Conservation (phyloP, 2,113 vertebrate species). For the Ginglymostoma cirratum region DNA sequence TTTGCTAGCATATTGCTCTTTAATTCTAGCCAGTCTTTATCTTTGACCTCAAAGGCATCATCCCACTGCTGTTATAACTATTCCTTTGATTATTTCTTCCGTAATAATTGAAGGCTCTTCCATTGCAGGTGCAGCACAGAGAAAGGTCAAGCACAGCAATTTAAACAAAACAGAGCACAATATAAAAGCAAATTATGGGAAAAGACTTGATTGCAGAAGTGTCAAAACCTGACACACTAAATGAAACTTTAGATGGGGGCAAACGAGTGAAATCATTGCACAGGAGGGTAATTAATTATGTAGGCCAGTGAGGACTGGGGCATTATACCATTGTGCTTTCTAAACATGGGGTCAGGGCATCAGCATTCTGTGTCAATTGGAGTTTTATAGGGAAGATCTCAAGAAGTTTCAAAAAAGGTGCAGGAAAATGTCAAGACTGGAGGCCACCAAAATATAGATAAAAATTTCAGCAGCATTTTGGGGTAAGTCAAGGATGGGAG, state of each 20-base stretch:
- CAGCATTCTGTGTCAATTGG: not conserved
- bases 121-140: not conserved
- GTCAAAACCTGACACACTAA: not conserved
- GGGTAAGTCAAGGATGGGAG: not conserved
- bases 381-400: not conserved
- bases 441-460: not conserved
- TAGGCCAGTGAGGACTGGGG: not conserved
- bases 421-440: too few species aligned
- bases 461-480: not conserved
- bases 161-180: not conserved
- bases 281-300: not conserved
- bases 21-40: not conserved
- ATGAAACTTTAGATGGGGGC: not conserved
- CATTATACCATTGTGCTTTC: not conserved
- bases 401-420: not conserved
- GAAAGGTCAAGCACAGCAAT: not conserved
- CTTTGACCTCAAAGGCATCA: not conserved
- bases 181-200: not conserved
- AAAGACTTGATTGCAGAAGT: not conserved
- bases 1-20: not conserved
- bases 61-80: not conserved
- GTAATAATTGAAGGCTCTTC: not conserved
- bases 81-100: not conserved
- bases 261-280: not conserved
- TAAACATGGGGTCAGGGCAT: not conserved